Percentiles rank a stretch among this genome's conserved stretches.
Evolutionary conservation across 2,113 vertebrate genomes (phyloP).

Genomic region (Sander vitreus): DNA sequence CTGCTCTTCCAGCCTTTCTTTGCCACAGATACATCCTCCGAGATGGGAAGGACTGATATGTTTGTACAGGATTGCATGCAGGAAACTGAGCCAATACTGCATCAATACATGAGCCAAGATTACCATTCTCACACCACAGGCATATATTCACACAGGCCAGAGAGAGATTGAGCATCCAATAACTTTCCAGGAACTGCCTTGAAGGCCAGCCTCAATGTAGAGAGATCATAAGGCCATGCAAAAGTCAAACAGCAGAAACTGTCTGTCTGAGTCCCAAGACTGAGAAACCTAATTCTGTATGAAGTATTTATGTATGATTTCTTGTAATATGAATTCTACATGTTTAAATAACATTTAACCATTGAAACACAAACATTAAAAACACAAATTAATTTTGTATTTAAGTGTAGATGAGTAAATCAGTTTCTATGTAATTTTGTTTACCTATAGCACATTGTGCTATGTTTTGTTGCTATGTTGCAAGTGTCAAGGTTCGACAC

Average conservation of each 20-base stretch:
- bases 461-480: conserved; percentile 19
- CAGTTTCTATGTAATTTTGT: conserved; percentile 13
- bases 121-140: conserved; percentile 76
- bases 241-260: conserved; percentile 17
- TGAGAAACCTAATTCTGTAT: not conserved
- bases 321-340: not conserved
- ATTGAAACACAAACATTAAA: not conserved
- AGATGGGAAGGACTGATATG: conserved; percentile 63
- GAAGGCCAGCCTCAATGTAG: not conserved
- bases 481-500: conserved; percentile 1
- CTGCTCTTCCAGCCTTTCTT: conserved; percentile 23
- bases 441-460: conserved; percentile 5
- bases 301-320: not conserved
- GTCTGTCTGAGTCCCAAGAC: not conserved
- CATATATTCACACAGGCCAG: conserved; percentile 50
- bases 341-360: not conserved
- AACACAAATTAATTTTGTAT: not conserved
- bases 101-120: conserved; percentile 57
- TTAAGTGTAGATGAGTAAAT: not conserved
- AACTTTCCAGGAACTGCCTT: conserved; percentile 51
- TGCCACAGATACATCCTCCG: conserved; percentile 58
- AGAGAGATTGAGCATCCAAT: conserved; percentile 48
- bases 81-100: conserved; percentile 60
- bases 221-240: not conserved
- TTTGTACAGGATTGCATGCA: conserved; percentile 64